Evolutionary conservation across 2,113 vertebrate species (phyloP), one percentile per base, ranked within the genome.

Genomic region (Pantherophis guttatus): DNA sequence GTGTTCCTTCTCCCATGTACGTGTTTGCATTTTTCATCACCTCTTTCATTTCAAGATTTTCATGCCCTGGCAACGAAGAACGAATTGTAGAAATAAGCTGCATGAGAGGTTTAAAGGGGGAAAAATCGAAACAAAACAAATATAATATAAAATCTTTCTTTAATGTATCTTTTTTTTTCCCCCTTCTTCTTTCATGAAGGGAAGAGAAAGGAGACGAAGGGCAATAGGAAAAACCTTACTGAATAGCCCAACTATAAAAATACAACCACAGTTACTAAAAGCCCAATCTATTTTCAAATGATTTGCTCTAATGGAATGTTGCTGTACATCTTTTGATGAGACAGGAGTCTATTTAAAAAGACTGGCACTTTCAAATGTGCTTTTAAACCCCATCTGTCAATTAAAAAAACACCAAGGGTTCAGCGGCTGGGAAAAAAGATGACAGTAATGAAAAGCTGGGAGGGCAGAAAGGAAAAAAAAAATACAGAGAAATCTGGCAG

Each of bases 291-390:
- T 98, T 97, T 97, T 96, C 96, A 97, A 98, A 97, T 97, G 96
- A 97, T 97, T 97, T 97, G 95, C 97, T 97, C 95, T 98, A 98
- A 98, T 98, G 97, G 97, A 97, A 98, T 98, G 97, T 98, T 98
- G 97, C 97, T 97, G 97, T 97, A 97, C 96, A 97, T 97, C 97
- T 96, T 97, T 97, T 98, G 97, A 97, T 97, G 97, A 98, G 97
- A 97, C 96, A 96, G 97, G 97, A 97, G 97, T 97, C 97, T 98
- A 97, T 98, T 97, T 97, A 97, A 97, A 97, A 97, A 97, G 97
- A 97, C 97, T 97, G 96, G 97, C 93, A 39, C 97, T 97, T 98
- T 97, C 91, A 93, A 97, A 97, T 97, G 96, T 96, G 97, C 97
- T 97, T 98, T 97, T 98, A 98, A 98, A 97, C 96, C 96, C 95